Evolutionary conservation across 2,888 invertebrate species (phyloP).

Genomic region (Enchytraeus crypticus): DNA sequence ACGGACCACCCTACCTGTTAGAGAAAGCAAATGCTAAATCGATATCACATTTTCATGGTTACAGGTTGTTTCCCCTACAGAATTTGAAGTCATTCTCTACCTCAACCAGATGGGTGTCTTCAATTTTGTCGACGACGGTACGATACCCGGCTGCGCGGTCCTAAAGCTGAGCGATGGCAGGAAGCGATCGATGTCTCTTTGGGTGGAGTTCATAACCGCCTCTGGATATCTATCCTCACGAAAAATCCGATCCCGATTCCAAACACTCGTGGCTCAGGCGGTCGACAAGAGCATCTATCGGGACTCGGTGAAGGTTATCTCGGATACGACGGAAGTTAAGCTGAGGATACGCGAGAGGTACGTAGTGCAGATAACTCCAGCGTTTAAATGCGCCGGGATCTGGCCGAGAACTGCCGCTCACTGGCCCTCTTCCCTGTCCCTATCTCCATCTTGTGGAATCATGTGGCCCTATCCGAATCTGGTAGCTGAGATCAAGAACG

Average conservation of each 20-base stretch:
- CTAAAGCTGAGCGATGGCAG: constrained; percentile 86
- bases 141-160: constrained; percentile 69
- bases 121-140: constrained; percentile 89
- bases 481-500: constrained; percentile 82
- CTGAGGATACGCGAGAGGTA: constrained; percentile 76
- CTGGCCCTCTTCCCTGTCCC: constrained; percentile 81
- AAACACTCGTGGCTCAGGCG: constrained; percentile 55
- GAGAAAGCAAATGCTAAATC: too few species aligned
- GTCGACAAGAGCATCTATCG: constrained; percentile 86
- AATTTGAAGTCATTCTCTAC: constrained; percentile 87
- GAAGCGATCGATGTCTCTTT: constrained; percentile 89
- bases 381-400: constrained; percentile 81
- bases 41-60: too few species aligned
- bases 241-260: constrained; percentile 85
- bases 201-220: constrained; percentile 95
- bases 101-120: constrained; percentile 95
- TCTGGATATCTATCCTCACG: constrained; percentile 85
- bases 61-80: constrained; percentile 83
- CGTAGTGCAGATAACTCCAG: constrained; percentile 86
- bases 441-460: too few species aligned
- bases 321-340: constrained; percentile 85
- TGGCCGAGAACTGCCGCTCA: constrained; percentile 89
- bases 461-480: constrained; percentile 85
- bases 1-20: too few species aligned
- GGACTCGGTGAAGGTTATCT: constrained; percentile 85